Base-by-base conservation (phyloP, 2,888 invertebrate species). In the Acholoe squamosa region DNA sequence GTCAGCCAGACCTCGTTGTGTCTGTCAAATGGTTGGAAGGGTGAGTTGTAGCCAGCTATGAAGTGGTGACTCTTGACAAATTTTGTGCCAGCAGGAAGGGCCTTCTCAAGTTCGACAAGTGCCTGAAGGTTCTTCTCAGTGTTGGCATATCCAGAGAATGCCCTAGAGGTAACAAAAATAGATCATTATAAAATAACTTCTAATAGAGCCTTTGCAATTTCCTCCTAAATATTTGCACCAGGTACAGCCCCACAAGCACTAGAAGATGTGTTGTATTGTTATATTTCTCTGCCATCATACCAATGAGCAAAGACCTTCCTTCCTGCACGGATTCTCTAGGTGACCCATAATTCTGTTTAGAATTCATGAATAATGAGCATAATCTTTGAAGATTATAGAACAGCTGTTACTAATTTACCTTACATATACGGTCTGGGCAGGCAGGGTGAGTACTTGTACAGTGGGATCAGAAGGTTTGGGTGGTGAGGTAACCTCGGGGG, bases 1-100 rank as follows among this genome's bases (percentile, higher is more conserved):
- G 71, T 71, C 28, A 91, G 56, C 92, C 92, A 92, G 54, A 91
- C 90, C 54, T 91, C 91, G 84, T 91, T 92, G 90, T 90, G 91
- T 22, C 92, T 71, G 89, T 92, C 56, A n/a, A 89, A 56, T n/a
- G 89, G 88, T 76, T 89, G 67, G 90, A 80, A 92, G n/a, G 92
- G 92, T 19, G 90, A 90, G 51, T 92, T 90, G 54, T 92, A 92
- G 22, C 89, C 91, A 16, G 92, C 92, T 0, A 56, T 91, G 80
- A 51, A 91, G 80, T 31, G 91, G 77, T 51, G 84, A 16, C 84
- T 90, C 34, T 89, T 80, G 22, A 54, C 52, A 76, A 33, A 52
- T 28, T 54, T 54, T 33, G 91, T 33, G 33, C 25, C 31, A 16
- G 88, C 56, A 25, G 86, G 43, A 22, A 56, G 25, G 80, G 89